These are phyloP conservation scores for Tamias sibiricus DNA, from an alignment of 2,113 vertebrate genomes.

Conservation along the genomic window DNA sequence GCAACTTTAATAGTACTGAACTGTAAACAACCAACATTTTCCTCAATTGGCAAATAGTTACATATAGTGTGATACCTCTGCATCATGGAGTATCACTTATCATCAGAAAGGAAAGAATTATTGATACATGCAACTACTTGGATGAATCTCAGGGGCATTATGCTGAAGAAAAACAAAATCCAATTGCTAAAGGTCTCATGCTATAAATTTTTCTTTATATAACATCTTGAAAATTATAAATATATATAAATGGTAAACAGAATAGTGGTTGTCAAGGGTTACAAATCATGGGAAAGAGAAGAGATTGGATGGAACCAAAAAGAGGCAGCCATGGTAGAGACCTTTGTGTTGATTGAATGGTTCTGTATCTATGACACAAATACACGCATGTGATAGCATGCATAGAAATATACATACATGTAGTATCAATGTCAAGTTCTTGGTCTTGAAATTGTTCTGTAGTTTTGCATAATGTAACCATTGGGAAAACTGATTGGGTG, in stretches of 20 bases:
- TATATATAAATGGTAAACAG: not conserved
- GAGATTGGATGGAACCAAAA: not conserved
- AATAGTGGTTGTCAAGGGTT: not conserved
- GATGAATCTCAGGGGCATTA: not conserved
- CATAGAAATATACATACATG: not conserved
- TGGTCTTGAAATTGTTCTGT: not conserved
- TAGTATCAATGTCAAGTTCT: not conserved
- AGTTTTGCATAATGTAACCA: not conserved
- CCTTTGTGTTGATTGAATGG: not conserved
- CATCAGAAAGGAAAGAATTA: not conserved
- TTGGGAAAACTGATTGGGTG: not conserved
- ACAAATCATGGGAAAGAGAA: not conserved
- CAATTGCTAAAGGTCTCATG: not conserved
- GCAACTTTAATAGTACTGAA: not conserved
- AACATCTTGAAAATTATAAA: not conserved
- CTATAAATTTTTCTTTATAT: not conserved
- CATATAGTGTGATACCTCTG: too few species aligned
- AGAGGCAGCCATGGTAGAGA: not conserved
- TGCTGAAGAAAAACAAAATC: not conserved
- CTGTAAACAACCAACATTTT: not conserved
- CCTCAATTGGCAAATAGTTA: not conserved
- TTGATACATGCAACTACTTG: fast-evolving
- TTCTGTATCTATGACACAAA: not conserved
- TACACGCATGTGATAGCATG: not conserved
- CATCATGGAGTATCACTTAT: not conserved